Base-by-base conservation (phyloP, 1,140 invertebrate species). In the Leptonema lineaticorne region DNA sequence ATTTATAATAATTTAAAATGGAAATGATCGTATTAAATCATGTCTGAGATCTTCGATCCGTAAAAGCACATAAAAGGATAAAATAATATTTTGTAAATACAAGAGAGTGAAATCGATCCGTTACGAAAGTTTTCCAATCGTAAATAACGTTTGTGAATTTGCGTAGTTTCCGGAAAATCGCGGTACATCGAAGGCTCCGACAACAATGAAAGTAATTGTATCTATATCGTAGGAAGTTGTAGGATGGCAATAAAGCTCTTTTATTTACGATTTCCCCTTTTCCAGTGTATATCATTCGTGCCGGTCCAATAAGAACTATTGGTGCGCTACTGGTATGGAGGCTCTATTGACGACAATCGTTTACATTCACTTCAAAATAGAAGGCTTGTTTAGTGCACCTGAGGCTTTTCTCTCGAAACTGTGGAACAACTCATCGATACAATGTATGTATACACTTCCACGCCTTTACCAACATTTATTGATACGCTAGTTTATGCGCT, bases 301-400 rank as follows among this genome's bases (percentile, higher is more conserved):
- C 50, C 50, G 50, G 18, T n/a, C 50, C 50, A 63, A 63, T 63
- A 56, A 63, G 46, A 56, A 53, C 50, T 53, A 53, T 53, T 24
- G 20, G 22, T 24, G 24, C n/a, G n/a, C 11, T 41, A 11, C 37
- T 33, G 28, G 14, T 24, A 11, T 26, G 60, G 56, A 67, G 63
- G 60, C 50, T 30, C 33, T 63, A 67, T 71, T 71, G 69, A 71
- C 66, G 69, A 65, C 66, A 58, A 64, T 68, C 65, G 65, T 71
- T 71, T 71, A 71, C 69, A 71, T 68, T 71, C 53, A 59, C 62
- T 68, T 33, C 41, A 45, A 71, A 71, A 64, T 67, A 68, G 66
- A 71, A 66, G 60, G 20, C 20, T 53, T 53, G 63, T 71, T 65
- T 67, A 26, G 66, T 68, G 59, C 69, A 68, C 66, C 69, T 71